These are phyloP conservation scores for Orthonyx spaldingii DNA, from an alignment of 2,113 vertebrate genomes.

Conservation along the genomic window DNA sequence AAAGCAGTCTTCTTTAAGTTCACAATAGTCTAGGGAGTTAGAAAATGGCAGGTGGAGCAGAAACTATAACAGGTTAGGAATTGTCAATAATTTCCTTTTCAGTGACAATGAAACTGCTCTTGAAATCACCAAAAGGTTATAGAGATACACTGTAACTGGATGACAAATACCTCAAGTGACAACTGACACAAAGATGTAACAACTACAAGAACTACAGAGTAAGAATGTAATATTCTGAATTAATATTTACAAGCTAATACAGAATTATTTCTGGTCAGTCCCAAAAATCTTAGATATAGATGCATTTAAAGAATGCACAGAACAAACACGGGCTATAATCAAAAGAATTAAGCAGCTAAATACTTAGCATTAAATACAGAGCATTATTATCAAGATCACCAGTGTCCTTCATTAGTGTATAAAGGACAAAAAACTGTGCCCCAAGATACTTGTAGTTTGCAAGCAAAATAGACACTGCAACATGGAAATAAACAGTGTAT, in stretches of 20 bases:
- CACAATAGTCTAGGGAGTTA: slow-evolving; percentile 28
- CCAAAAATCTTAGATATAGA: neutral
- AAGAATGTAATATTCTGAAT: neutral
- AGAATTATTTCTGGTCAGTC: neutral
- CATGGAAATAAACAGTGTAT: neutral
- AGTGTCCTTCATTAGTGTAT: neutral
- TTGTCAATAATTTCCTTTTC: slow-evolving; percentile 54
- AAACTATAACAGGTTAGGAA: slow-evolving; percentile 51
- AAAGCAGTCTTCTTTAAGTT: slow-evolving; percentile 49
- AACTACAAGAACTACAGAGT: neutral
- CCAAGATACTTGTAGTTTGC: neutral
- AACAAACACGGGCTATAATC: neutral
- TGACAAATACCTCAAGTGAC: slow-evolving; percentile 39
- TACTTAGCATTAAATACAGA: neutral
- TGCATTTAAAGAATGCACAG: neutral
- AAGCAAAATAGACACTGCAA: neutral
- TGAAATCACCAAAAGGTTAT: slow-evolving; percentile 23
- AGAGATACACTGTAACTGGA: neutral
- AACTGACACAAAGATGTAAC: neutral
- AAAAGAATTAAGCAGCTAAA: neutral
- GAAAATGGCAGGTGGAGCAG: slow-evolving; percentile 45
- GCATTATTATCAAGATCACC: neutral
- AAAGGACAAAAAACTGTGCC: neutral
- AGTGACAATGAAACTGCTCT: slow-evolving; percentile 30
- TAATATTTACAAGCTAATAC: neutral